Conservation (phyloP, 2,797 vertebrate species). For the Cygnus olor region DNA sequence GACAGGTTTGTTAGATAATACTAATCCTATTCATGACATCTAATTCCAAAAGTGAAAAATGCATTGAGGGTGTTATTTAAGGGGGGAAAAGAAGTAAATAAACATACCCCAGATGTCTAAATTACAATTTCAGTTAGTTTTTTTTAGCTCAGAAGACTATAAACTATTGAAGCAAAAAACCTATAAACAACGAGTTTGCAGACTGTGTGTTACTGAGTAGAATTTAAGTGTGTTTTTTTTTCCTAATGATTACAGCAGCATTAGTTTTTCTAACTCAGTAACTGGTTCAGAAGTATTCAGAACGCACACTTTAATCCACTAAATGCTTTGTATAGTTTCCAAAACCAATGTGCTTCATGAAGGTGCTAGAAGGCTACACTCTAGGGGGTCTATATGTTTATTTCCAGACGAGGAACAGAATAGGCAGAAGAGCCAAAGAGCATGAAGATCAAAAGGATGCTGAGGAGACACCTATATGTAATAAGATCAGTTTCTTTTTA, state of each 20-base stretch:
- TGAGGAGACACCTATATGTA: not conserved
- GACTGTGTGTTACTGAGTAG: not conserved
- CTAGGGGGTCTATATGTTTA: not conserved
- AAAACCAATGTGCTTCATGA: not conserved
- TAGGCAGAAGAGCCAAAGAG: not conserved
- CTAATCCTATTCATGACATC: not conserved
- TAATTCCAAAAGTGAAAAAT: not conserved
- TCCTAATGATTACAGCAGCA: not conserved
- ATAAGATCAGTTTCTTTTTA: not conserved
- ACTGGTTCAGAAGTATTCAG: not conserved
- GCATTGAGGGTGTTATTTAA: not conserved
- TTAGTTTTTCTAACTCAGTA: not conserved
- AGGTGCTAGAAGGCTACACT: not conserved
- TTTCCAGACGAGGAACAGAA: not conserved
- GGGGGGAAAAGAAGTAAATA: not conserved
- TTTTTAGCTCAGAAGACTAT: not conserved
- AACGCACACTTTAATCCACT: not conserved
- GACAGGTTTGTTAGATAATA: slow-evolving; percentile 80
- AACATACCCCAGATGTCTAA: not conserved
- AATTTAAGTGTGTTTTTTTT: not conserved
- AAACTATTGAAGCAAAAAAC: not conserved
- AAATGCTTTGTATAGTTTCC: not conserved
- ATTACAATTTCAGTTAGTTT: not conserved
- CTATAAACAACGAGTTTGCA: not conserved
- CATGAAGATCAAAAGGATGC: rapidly evolving